Conservation (phyloP, 2,888 invertebrate species). For the Cheilosia vernalis region DNA sequence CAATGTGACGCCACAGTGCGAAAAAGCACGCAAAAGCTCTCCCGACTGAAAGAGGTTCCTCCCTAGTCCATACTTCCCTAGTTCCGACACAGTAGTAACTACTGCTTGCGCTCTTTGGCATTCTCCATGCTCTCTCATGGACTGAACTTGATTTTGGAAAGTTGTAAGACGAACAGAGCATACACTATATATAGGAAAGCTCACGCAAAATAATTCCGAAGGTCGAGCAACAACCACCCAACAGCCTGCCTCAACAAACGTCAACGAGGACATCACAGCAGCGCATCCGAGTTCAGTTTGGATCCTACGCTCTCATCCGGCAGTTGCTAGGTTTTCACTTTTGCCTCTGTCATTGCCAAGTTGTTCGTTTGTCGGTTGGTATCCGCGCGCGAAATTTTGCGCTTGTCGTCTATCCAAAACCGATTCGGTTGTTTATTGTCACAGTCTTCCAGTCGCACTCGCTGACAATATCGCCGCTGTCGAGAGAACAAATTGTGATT, state of each 20-base stretch:
- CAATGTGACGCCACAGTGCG: slow-evolving; percentile 55
- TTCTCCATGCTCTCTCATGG: slow-evolving; percentile 21
- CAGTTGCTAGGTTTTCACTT: slow-evolving; percentile 63
- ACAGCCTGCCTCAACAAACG: slow-evolving; percentile 68
- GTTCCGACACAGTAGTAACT: neutral
- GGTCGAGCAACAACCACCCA: slow-evolving; percentile 48
- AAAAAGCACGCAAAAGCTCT: slow-evolving; percentile 30
- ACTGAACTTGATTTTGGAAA: slow-evolving; percentile 69
- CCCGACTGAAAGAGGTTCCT: neutral
- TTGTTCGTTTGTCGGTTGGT: slow-evolving; percentile 19
- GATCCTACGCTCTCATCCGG: slow-evolving; percentile 67
- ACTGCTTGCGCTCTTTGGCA: neutral
- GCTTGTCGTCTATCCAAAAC: neutral
- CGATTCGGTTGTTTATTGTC: slow-evolving; percentile 26
- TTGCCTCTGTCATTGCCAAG: slow-evolving; percentile 6
- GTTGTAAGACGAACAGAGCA: slow-evolving; percentile 49
- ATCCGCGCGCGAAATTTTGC: slow-evolving; percentile 51
- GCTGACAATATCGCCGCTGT: neutral
- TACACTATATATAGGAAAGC: slow-evolving; percentile 29
- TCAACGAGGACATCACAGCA: slow-evolving; percentile 53
- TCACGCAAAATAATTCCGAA: slow-evolving; percentile 67
- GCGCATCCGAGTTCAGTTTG: slow-evolving; percentile 70
- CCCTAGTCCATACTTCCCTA: neutral
- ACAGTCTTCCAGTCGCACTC: slow-evolving; percentile 25
- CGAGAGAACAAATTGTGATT: slow-evolving; percentile 3